Evolutionary conservation across 2,888 invertebrate genomes (phyloP).

Genomic region (Spisula solida): DNA sequence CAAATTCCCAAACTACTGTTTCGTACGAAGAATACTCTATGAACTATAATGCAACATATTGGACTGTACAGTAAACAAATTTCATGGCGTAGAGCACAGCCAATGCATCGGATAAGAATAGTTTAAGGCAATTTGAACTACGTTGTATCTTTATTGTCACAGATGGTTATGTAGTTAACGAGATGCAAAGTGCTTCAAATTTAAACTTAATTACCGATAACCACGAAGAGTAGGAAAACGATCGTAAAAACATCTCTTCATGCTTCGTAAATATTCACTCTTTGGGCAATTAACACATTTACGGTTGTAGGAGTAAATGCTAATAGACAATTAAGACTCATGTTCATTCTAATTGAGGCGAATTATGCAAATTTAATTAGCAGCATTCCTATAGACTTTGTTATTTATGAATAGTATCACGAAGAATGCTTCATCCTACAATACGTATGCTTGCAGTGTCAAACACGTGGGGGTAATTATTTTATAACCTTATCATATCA

Average conservation of each 20-base stretch:
- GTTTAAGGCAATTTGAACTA: no score
- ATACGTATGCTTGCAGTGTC: not conserved
- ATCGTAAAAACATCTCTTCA: not conserved
- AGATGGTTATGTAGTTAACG: no score
- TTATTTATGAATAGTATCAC: not conserved
- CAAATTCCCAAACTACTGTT: no score
- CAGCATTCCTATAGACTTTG: not conserved
- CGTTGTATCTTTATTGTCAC: no score
- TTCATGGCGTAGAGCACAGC: no score
- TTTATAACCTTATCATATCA: not conserved
- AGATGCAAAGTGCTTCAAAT: not conserved
- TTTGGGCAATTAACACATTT: not conserved
- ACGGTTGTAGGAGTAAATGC: not conserved
- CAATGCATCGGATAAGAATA: no score
- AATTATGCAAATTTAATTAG: conserved; percentile 18
- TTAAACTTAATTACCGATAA: not conserved
- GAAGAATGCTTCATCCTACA: not conserved
- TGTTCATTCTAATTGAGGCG: not conserved
- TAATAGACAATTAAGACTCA: not conserved
- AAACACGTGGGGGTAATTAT: not conserved
- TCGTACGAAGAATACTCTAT: no score
- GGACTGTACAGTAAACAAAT: no score
- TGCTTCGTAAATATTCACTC: not conserved
- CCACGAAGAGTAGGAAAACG: not conserved
- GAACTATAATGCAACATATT: no score